Conservation (phyloP, 2,888 invertebrate species). For the Tiphia femorata region DNA sequence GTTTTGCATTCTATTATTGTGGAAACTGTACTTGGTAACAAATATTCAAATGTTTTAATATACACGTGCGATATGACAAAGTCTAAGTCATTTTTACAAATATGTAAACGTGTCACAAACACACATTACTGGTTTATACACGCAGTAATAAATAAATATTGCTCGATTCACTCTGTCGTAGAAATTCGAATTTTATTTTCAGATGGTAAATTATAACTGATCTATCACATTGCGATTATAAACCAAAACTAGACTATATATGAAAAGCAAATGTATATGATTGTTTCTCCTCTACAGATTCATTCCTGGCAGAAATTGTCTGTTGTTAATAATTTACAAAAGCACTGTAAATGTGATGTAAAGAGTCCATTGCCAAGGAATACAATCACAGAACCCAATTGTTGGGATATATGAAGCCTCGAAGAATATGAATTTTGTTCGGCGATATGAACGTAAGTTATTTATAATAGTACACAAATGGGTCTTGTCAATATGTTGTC, state of each 20-base stretch:
- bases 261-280: slow-evolving; percentile 1
- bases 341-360: slow-evolving; percentile 50
- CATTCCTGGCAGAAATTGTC: slow-evolving; percentile 42
- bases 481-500: slow-evolving; percentile 47
- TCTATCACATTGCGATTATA: too few relatives aligned
- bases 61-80: too few relatives aligned
- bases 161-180: too few relatives aligned
- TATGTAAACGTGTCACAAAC: too few relatives aligned
- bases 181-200: too few relatives aligned
- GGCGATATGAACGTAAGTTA: slow-evolving; percentile 59
- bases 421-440: slow-evolving; percentile 58
- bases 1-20: too few relatives aligned
- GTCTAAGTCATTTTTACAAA: too few relatives aligned
- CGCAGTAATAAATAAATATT: too few relatives aligned
- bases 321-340: slow-evolving; percentile 38
- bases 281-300: slow-evolving; percentile 44
- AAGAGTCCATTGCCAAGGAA: slow-evolving; percentile 54
- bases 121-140: too few relatives aligned
- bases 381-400: slow-evolving; percentile 51
- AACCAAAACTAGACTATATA: neutral
- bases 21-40: too few relatives aligned
- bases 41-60: too few relatives aligned
- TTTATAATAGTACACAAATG: slow-evolving; percentile 56
- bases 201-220: too few relatives aligned
- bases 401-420: slow-evolving; percentile 21